Evolutionary conservation across 2,888 invertebrate genomes (phyloP).

Genomic region (Hyposoter didymator): DNA sequence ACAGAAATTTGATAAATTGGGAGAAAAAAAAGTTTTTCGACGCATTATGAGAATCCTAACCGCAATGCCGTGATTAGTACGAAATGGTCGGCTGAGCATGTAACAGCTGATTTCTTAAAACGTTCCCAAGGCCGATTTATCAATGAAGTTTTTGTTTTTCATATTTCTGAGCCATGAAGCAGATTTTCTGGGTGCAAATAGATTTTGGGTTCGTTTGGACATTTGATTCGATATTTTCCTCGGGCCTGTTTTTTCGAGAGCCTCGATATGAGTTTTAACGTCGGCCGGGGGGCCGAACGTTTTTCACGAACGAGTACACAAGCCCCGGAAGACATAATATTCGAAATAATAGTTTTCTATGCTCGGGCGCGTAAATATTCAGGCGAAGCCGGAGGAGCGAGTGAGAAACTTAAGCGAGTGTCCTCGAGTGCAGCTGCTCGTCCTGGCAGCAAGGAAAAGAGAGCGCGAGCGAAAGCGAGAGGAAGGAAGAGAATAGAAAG

Average conservation of each 20-base stretch:
- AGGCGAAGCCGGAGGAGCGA: conserved; percentile 13
- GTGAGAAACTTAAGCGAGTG: conserved; percentile 60
- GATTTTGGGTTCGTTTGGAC: not conserved
- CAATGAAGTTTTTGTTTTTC: not conserved
- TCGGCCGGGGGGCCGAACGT: not conserved
- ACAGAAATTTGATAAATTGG: too few species aligned
- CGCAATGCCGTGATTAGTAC: not conserved
- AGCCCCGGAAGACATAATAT: conserved; percentile 1
- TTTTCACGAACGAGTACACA: conserved; percentile 29
- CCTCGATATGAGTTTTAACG: too few species aligned
- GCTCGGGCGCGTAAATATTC: not conserved
- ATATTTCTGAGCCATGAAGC: not conserved
- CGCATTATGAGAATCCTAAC: not conserved
- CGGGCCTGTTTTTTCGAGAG: not conserved
- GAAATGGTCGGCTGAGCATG: not conserved
- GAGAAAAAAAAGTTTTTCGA: too few species aligned
- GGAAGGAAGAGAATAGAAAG: conserved; percentile 42
- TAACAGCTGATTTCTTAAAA: not conserved
- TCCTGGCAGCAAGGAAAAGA: conserved; percentile 51
- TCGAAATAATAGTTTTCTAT: not conserved
- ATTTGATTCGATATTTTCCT: not conserved
- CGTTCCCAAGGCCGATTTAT: not conserved
- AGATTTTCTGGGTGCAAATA: not conserved
- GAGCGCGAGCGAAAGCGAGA: conserved; percentile 21
- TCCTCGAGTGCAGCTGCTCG: conserved; percentile 68